These are phyloP conservation scores for Drosophila baimaii DNA, from an alignment of 1,140 invertebrate species.

Conservation along the genomic window DNA sequence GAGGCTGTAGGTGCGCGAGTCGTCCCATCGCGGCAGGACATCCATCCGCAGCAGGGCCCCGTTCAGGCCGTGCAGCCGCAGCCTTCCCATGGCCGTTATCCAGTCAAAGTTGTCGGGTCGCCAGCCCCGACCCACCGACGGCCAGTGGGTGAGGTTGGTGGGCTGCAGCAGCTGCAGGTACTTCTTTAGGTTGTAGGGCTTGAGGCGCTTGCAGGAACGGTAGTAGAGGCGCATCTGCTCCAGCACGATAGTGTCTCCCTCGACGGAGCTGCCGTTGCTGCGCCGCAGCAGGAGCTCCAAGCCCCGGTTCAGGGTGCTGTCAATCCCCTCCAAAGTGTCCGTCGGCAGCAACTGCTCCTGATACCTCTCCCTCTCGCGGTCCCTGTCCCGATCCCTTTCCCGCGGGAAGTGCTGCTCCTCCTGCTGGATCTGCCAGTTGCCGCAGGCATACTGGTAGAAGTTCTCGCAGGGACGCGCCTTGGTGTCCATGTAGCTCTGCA, in stretches of 20 bases:
- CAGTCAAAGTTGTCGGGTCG: constrained; percentile 66
- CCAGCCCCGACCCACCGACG: constrained; percentile 69
- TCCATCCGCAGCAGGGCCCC: constrained; percentile 73
- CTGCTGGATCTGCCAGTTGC: constrained; percentile 76
- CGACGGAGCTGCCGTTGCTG: constrained; percentile 30
- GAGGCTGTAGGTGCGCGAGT: constrained; percentile 63
- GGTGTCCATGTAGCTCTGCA: constrained; percentile 78
- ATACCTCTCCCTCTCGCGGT: constrained; percentile 13
- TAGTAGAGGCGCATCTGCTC: constrained; percentile 70
- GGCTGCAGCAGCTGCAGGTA: constrained; percentile 70
- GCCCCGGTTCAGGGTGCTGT: constrained; percentile 63
- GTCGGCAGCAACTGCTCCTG: constrained; percentile 60
- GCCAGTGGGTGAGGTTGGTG: constrained; percentile 58
- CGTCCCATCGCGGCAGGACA: constrained; percentile 77
- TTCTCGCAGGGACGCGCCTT: constrained; percentile 74
- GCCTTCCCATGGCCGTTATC: constrained; percentile 63
- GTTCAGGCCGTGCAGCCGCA: constrained; percentile 71
- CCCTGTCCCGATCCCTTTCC: constrained; percentile 38
- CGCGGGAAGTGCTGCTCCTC: constrained; percentile 46
- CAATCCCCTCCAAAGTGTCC: constrained; percentile 66
- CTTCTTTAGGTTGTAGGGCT: constrained; percentile 80
- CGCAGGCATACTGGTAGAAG: constrained; percentile 82
- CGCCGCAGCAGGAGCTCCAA: constrained; percentile 62
- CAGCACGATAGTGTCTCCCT: constrained; percentile 30
- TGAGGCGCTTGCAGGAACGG: constrained; percentile 75